Base-by-base conservation (phyloP, 2,888 invertebrate species). In the Lycophotia porphyrea region DNA sequence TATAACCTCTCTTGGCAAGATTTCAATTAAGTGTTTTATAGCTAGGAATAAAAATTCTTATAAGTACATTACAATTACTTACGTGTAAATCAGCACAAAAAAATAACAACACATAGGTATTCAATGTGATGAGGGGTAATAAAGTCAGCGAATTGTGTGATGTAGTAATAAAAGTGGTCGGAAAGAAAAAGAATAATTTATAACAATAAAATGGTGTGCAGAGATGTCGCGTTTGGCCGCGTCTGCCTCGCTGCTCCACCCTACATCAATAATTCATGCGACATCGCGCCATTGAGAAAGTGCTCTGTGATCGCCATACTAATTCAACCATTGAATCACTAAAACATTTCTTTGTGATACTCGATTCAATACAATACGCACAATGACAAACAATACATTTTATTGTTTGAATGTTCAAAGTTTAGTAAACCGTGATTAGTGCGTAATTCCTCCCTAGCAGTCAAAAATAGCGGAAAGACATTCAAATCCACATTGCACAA, bases 261-360 rank as follows among this genome's bases (percentile, higher is more conserved):
- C 89, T 88, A 87, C 93, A 95, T 96, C 92, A 94, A 96, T 96
- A 94, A 96, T 96, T 95, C 96, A 96, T 95, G 92, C 87, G 88
- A 92, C 94, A 93, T 92, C 94, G 94, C 93, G 91, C 95, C 96
- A 96, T 96, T 95, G 96, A 95, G 96, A 96, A 95, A 96, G 96
- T 95, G 93, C 93, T 94, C 91, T 95, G 95, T 95, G 96, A 94
- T 94, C 94, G 94, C 91, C 92, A 96, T 96, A 96, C 95, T 94
- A 95, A 96, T 95, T 94, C 92, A 89, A 87, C 89, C 90, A 91
- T 92, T 93, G 93, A 93, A 93, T 94, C 92, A 91, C 91, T 93
- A 92, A 93, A 92, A 92, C 90, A 91, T 92, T 93, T 91, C 91
- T 92, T 90, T 89, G 88, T 86, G 88, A 86, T 82, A 86, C 81